Percentiles rank a stretch among this genome's conserved stretches.
These are phyloP conservation scores for Drosophila mettleri DNA, from an alignment of 2,888 invertebrate species.

Conservation along the genomic window DNA sequence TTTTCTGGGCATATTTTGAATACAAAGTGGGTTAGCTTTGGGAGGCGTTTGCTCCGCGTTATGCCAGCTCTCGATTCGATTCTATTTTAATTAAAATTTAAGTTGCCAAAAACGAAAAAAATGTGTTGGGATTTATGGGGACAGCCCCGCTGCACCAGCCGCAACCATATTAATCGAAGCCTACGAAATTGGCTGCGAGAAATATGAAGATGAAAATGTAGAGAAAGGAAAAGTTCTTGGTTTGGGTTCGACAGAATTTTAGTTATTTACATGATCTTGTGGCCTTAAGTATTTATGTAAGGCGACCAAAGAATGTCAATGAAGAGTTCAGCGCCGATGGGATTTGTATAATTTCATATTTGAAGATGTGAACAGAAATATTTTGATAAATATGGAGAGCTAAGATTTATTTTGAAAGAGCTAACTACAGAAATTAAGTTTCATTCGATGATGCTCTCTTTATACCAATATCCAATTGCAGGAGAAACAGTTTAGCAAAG, in stretches of 20 bases:
- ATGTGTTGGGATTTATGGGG: conserved; percentile 70
- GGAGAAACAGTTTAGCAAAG: no score
- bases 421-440: background rate
- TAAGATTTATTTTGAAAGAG: background rate
- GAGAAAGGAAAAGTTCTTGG: background rate
- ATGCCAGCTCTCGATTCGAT: conserved; percentile 43
- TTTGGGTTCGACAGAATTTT: conserved; percentile 30
- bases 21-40: conserved; percentile 30
- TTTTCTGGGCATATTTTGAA: background rate
- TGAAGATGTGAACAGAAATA: background rate
- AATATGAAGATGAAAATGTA: conserved; percentile 43
- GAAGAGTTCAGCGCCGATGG: background rate
- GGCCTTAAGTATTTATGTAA: conserved; percentile 21
- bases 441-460: background rate
- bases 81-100: conserved; percentile 76
- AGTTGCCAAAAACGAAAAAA: conserved; percentile 63
- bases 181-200: conserved; percentile 54
- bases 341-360: conserved; percentile 17
- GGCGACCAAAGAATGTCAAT: conserved; percentile 13
- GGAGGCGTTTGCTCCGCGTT: conserved; percentile 7
- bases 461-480: no score
- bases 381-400: background rate
- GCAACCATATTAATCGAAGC: conserved; percentile 49
- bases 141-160: conserved; percentile 51
- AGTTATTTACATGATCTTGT: conserved; percentile 16